These are phyloP conservation scores for Terrapene triunguis DNA, from an alignment of 2,113 vertebrate species.

Conservation along the genomic window DNA sequence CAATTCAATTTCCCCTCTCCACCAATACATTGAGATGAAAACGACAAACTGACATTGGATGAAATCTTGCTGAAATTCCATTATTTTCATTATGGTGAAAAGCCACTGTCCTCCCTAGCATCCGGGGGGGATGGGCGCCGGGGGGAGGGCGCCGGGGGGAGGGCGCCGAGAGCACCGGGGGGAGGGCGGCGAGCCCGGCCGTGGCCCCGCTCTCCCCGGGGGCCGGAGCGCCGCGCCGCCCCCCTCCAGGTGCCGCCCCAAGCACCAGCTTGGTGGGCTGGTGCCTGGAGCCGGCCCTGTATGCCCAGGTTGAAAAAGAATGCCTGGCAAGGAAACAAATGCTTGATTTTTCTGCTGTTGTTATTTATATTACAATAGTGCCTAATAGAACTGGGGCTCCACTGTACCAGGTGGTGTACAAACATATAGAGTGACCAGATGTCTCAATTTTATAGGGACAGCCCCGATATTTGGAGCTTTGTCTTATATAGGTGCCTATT, in stretches of 20 bases:
- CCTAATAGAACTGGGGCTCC: background rate
- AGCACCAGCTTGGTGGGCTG: too few relatives aligned
- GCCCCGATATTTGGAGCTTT: too few relatives aligned
- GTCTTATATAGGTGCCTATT: too few relatives aligned
- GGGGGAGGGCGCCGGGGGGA: too few relatives aligned
- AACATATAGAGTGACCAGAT: background rate
- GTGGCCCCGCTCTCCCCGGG: too few relatives aligned
- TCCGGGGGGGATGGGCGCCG: too few relatives aligned
- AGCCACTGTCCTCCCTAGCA: background rate
- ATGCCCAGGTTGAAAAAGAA: background rate
- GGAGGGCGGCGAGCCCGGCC: too few relatives aligned
- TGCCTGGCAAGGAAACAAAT: background rate
- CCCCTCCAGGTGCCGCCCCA: too few relatives aligned
- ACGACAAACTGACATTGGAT: background rate
- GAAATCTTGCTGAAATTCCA: constrained; percentile 17
- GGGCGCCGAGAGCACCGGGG: too few relatives aligned
- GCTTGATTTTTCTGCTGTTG: background rate
- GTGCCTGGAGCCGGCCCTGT: too few relatives aligned
- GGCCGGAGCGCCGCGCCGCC: too few relatives aligned
- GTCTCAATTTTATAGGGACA: too few relatives aligned
- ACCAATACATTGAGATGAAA: constrained; percentile 16
- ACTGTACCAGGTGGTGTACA: background rate
- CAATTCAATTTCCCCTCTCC: background rate
- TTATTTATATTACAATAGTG: background rate
- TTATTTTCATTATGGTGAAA: background rate